A percentile compares a stretch with the other conserved stretches of the same genome.
phyloP scores from a whole-genome alignment of 2,797 vertebrate genomes.

The Typhlichthys eigenmanni region DNA sequence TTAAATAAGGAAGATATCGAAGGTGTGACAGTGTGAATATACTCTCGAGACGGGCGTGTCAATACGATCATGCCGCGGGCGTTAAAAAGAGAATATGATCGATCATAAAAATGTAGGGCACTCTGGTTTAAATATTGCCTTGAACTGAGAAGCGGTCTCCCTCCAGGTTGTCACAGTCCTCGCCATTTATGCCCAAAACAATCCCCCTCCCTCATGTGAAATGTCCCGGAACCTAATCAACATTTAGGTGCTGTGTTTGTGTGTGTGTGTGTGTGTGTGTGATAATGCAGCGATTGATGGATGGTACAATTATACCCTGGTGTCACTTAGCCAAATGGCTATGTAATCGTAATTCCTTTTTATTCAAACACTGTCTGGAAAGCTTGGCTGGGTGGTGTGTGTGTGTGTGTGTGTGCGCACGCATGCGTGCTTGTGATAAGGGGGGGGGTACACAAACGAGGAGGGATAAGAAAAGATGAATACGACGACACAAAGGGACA shows the following conservation, averaged over 20 bases:
- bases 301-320: slow-evolving; percentile 82
- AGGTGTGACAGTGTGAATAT: no score
- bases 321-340: slow-evolving; percentile 84
- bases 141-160: slow-evolving; percentile 30
- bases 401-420: not conserved
- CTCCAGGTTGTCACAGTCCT: slow-evolving; percentile 36
- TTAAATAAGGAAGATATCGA: no score
- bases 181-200: slow-evolving; percentile 44
- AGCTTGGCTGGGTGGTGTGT: slow-evolving; percentile 32
- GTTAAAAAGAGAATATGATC: no score
- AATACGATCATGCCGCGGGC: no score
- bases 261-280: slow-evolving; percentile 57
- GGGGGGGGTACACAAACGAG: not conserved
- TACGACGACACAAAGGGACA: slow-evolving; percentile 29
- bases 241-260: slow-evolving; percentile 74
- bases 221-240: slow-evolving; percentile 79
- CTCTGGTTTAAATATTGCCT: slow-evolving; percentile 27
- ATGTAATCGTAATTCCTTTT: slow-evolving; percentile 82
- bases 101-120: no score
- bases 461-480: slow-evolving; percentile 12
- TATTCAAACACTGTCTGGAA: slow-evolving; percentile 80
- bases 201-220: slow-evolving; percentile 65
- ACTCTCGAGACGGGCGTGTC: no score
- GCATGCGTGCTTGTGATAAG: not conserved
- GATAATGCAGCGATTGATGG: slow-evolving; percentile 82